phyloP scores from a whole-genome alignment of 2,888 invertebrate species.

The Chrysina gloriosa region DNA sequence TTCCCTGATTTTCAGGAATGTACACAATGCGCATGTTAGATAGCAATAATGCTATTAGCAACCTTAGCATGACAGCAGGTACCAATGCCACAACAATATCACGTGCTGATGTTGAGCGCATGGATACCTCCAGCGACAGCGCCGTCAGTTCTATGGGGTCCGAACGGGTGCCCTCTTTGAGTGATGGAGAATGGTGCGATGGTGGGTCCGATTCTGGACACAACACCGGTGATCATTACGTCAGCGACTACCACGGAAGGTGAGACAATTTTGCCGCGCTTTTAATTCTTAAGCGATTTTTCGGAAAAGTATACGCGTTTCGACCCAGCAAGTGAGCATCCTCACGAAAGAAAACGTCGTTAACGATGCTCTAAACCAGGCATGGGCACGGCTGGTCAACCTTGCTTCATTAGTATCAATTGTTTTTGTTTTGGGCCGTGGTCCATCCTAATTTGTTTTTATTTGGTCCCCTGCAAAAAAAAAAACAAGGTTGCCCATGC shows the following conservation, averaged over 20 bases:
- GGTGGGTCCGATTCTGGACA: conserved; percentile 84
- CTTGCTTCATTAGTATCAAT: no score
- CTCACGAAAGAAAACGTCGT: no score
- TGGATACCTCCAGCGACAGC: conserved; percentile 90
- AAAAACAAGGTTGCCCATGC: no score
- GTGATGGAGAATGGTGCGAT: conserved; percentile 93
- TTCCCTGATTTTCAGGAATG: conserved; percentile 75
- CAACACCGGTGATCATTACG: conserved; percentile 72
- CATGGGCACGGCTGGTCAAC: no score
- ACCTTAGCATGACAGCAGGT: conserved; percentile 57
- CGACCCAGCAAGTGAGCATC: no score
- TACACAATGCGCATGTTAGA: conserved; percentile 90
- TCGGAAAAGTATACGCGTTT: no score
- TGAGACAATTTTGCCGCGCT: conserved; percentile 51
- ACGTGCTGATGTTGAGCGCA: conserved; percentile 72
- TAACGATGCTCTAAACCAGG: no score
- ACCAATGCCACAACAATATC: conserved; percentile 58
- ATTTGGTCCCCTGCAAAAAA: no score
- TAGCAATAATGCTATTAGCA: conserved; percentile 59
- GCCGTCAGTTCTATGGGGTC: conserved; percentile 95
- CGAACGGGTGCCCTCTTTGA: conserved; percentile 87
- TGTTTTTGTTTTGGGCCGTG: no score
- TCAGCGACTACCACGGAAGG: conserved; percentile 80
- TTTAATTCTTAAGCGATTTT: not conserved
- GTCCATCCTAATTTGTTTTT: no score